phyloP scores from a whole-genome alignment of 2,113 vertebrate species.

The Danionella cerebrum region DNA sequence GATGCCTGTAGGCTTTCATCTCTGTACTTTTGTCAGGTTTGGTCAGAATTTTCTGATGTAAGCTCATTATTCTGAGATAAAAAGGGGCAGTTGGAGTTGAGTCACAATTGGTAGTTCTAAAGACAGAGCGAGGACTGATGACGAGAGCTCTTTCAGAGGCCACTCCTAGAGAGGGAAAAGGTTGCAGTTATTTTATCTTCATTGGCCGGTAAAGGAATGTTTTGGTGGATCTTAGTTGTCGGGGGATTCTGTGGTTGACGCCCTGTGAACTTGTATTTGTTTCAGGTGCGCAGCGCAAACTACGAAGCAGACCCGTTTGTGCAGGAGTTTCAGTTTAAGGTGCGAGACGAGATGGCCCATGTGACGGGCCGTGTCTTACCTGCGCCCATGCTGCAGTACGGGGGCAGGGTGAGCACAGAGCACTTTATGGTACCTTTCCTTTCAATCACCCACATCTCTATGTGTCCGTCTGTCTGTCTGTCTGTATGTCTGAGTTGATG shows the following conservation, averaged over 20 bases:
- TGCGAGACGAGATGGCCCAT: conserved; percentile 97
- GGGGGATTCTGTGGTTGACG: too few species aligned
- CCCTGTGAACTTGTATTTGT: not conserved
- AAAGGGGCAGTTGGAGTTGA: too few species aligned
- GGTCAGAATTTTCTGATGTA: too few species aligned
- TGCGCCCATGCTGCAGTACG: conserved; percentile 95
- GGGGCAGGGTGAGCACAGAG: conserved; percentile 91
- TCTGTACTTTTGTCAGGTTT: too few species aligned
- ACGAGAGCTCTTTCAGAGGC: too few species aligned
- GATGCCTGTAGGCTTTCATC: too few species aligned
- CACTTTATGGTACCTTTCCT: conserved; percentile 76
- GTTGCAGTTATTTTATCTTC: not conserved
- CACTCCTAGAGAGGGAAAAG: too few species aligned
- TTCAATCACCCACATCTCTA: conserved; percentile 69
- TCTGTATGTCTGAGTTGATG: conserved; percentile 32
- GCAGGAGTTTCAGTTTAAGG: conserved; percentile 97
- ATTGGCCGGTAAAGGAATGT: too few species aligned
- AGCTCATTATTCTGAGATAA: too few species aligned
- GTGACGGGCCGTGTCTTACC: conserved; percentile 96
- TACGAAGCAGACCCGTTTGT: conserved; percentile 96
- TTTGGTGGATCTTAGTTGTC: too few species aligned
- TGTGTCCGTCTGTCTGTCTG: conserved; percentile 61
- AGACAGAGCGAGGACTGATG: too few species aligned
- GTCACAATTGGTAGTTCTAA: too few species aligned
- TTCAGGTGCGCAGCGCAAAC: conserved; percentile 94